phyloP scores from a whole-genome alignment of 1,140 invertebrate species.

The roundworm (Caenorhabditis elegans) region DNA sequence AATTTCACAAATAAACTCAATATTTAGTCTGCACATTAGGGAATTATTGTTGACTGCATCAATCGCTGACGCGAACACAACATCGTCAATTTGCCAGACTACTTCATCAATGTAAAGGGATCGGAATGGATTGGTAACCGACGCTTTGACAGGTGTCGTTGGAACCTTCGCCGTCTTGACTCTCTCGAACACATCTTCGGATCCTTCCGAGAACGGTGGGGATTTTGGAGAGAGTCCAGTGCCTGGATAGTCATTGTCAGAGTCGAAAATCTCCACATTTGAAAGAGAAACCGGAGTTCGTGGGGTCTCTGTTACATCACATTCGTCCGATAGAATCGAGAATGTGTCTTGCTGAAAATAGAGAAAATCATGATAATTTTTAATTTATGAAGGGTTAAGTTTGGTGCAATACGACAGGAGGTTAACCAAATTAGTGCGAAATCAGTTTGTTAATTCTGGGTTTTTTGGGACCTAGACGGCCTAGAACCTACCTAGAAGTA shows the following conservation, averaged over 20 bases:
- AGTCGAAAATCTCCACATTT: not conserved
- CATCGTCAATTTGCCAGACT: conserved; percentile 5
- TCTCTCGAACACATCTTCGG: not conserved
- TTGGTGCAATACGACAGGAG: too few relatives aligned
- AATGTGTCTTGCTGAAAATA: not conserved
- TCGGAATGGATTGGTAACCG: not conserved
- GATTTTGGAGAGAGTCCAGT: not conserved
- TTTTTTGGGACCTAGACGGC: too few relatives aligned
- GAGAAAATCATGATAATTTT: not conserved
- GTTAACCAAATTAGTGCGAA: too few relatives aligned
- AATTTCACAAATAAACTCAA: conserved; percentile 24
- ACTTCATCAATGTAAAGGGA: not conserved
- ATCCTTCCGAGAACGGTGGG: not conserved
- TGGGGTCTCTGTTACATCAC: not conserved
- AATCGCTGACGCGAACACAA: not conserved
- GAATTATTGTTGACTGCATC: conserved; percentile 22
- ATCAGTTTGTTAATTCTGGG: too few relatives aligned
- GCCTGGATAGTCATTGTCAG: not conserved
- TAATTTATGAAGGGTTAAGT: not conserved
- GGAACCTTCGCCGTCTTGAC: not conserved
- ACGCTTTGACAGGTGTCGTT: not conserved
- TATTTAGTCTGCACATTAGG: conserved; percentile 8
- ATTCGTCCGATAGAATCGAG: not conserved
- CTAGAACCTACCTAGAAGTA: too few relatives aligned
- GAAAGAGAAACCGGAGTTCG: not conserved